Conservation (phyloP, 2,888 invertebrate species). For the Julus scandinavius region DNA sequence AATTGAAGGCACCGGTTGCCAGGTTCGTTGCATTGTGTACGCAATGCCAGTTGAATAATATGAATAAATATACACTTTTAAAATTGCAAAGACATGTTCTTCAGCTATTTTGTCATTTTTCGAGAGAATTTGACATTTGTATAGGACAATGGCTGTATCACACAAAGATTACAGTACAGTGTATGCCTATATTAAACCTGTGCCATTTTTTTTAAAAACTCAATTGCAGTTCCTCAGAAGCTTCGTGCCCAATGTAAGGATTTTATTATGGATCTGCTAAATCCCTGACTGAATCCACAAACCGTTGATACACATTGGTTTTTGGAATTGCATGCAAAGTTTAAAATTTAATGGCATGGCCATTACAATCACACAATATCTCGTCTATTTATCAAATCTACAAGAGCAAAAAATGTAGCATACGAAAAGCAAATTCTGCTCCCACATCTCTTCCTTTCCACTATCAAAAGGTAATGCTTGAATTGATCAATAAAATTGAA, state of each 20-base stretch:
- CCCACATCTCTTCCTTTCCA: neutral
- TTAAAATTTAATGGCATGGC: neutral
- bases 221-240: too few relatives aligned
- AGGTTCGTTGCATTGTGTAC: too few relatives aligned
- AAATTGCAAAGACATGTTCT: too few relatives aligned
- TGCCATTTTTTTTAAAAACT: too few relatives aligned
- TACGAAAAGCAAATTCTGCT: neutral
- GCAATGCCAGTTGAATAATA: too few relatives aligned
- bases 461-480: constrained; percentile 20
- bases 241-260: neutral
- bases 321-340: neutral
- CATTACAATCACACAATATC: neutral
- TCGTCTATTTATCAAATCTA: neutral
- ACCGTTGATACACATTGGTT: neutral
- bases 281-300: neutral
- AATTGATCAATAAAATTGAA: constrained; percentile 16
- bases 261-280: neutral
- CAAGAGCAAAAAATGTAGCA: neutral
- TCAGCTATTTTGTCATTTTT: too few relatives aligned
- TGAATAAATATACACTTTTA: too few relatives aligned
- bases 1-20: too few relatives aligned
- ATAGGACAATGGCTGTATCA: too few relatives aligned
- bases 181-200: too few relatives aligned
- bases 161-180: too few relatives aligned
- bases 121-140: too few relatives aligned